Conservation (phyloP, 1,140 invertebrate genomes). For the Paracyclopina nana region DNA sequence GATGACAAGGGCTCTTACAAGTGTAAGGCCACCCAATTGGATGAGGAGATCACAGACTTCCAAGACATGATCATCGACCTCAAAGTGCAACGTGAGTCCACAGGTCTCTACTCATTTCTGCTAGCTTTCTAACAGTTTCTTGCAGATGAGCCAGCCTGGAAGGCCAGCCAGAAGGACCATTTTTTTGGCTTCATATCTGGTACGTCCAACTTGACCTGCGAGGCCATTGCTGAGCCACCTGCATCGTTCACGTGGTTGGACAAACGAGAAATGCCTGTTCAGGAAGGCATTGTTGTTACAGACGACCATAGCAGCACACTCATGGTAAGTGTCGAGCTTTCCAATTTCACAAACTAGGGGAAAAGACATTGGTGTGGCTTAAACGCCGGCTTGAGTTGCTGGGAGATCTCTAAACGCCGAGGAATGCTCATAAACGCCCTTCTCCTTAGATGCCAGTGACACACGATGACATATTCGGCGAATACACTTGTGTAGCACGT, state of each 20-base stretch:
- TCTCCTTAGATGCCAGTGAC: conserved; percentile 1
- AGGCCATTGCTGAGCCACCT: conserved; percentile 14
- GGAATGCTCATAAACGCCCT: no score
- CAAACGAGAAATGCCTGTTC: conserved; percentile 5
- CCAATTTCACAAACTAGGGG: no score
- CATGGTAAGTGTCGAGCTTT: conserved; percentile 1
- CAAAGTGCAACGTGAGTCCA: conserved; percentile 3
- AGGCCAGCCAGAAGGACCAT: not conserved
- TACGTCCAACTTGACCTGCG: conserved; percentile 13
- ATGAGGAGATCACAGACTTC: conserved; percentile 4
- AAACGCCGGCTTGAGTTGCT: no score
- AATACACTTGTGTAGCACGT: conserved; percentile 13
- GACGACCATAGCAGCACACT: conserved; percentile 4
- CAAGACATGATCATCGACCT: conserved; percentile 5
- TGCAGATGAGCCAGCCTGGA: conserved; percentile 6
- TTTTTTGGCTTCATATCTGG: conserved; percentile 16
- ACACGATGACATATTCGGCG: conserved; percentile 15
- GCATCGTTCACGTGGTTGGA: conserved; percentile 9
- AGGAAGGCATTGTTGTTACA: conserved; percentile 3
- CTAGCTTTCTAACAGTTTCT: not conserved
- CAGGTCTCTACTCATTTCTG: not conserved
- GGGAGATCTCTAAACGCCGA: no score
- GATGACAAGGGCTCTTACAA: conserved; percentile 5
- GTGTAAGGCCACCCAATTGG: conserved; percentile 8
- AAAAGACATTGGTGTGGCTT: no score